A percentile compares a stretch with the other conserved stretches of the same genome.
Conservation (phyloP, 2,797 vertebrate genomes). For the Florisuga fusca region DNA sequence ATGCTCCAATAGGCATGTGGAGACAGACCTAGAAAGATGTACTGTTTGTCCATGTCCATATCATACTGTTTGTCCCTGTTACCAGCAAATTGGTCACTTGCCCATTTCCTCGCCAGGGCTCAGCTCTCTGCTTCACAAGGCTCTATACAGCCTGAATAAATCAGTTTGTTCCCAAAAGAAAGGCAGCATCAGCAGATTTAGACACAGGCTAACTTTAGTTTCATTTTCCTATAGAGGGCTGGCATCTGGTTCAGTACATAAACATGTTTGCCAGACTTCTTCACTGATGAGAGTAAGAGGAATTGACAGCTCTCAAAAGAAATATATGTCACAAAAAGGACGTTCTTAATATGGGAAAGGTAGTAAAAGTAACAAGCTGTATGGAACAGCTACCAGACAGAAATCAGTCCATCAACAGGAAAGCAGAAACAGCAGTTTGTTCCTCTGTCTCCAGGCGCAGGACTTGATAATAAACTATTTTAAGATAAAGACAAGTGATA, state of each 20-base stretch:
- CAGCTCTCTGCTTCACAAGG: background rate
- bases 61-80: too few species aligned
- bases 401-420: conserved; percentile 21
- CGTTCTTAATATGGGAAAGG: conserved; percentile 34
- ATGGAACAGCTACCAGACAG: background rate
- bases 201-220: background rate
- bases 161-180: background rate
- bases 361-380: background rate
- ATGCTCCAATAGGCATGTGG: too few species aligned
- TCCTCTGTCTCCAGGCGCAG: background rate
- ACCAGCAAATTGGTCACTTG: background rate
- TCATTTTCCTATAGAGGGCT: conserved; percentile 17
- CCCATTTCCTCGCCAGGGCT: background rate
- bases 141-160: background rate
- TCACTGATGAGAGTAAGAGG: background rate
- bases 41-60: too few species aligned
- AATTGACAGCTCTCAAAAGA: conserved; percentile 38
- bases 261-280: background rate
- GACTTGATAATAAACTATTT: background rate
- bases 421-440: conserved; percentile 1
- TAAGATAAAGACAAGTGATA: background rate
- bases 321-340: conserved; percentile 26
- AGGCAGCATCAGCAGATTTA: background rate
- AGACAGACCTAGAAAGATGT: too few species aligned
- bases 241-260: background rate